A percentile compares a stretch with the other conserved stretches of the same genome.
Evolutionary conservation across 2,113 vertebrate genomes (phyloP).

Genomic region (Arvicanthis niloticus): DNA sequence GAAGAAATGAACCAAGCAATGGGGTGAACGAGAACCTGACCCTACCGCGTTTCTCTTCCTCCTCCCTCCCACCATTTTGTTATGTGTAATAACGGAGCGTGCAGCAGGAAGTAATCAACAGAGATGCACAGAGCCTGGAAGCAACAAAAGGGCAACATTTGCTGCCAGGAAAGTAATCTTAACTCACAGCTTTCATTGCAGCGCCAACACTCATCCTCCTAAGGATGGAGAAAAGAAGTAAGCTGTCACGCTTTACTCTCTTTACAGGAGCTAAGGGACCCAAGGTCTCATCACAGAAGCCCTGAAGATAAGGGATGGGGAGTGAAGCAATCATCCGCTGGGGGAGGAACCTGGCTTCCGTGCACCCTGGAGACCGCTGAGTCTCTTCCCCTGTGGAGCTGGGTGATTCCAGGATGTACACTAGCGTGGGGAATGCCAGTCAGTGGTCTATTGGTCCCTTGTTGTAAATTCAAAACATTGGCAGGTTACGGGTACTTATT

Average conservation of each 20-base stretch:
- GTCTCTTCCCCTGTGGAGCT: background rate
- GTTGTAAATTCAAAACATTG: conserved; percentile 1
- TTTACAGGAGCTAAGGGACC: background rate
- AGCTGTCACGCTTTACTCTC: background rate
- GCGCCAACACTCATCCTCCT: background rate
- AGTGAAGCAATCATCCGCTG: background rate
- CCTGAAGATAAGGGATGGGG: background rate
- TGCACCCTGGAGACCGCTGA: background rate
- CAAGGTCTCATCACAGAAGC: fast-evolving
- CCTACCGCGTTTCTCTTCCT: conserved; percentile 24
- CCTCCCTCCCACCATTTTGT: background rate
- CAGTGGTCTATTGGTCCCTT: background rate
- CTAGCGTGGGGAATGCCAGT: background rate
- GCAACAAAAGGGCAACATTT: background rate
- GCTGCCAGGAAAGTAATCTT: conserved; percentile 49
- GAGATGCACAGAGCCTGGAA: background rate
- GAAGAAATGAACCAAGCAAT: conserved; percentile 69
- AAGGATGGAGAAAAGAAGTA: background rate
- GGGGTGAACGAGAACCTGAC: conserved; percentile 59
- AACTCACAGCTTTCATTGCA: conserved; percentile 6
- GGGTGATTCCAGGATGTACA: background rate
- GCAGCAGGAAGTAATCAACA: conserved; percentile 32
- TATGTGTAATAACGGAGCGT: conserved; percentile 31
- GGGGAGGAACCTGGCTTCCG: background rate
- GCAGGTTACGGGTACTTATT: background rate